Conservation (phyloP, 2,797 vertebrate genomes). For the Forpus xanthops region DNA sequence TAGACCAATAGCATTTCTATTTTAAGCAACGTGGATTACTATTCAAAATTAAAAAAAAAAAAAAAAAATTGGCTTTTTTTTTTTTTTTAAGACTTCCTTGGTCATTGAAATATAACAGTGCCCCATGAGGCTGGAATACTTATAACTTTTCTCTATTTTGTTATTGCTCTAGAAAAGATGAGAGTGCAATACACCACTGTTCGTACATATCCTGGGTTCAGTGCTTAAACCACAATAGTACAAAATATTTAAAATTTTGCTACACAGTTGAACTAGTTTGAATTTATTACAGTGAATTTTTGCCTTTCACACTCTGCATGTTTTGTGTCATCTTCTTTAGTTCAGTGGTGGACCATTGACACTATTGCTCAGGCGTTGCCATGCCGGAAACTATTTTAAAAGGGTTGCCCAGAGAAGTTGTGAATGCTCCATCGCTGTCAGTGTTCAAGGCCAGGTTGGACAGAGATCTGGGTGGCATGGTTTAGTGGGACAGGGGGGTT, state of each 20-base stretch:
- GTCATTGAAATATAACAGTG: not conserved
- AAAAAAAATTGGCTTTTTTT: too few relatives aligned
- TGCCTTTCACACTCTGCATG: not conserved
- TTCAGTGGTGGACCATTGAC: not conserved
- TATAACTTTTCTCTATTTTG: not conserved
- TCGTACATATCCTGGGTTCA: not conserved
- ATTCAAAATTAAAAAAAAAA: not conserved
- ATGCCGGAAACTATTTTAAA: not conserved
- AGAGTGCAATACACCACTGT: not conserved
- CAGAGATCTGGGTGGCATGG: too few relatives aligned
- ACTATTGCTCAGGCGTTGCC: not conserved
- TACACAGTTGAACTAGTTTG: not conserved
- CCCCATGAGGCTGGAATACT: not conserved
- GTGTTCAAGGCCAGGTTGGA: too few relatives aligned
- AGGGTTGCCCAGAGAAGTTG: too few relatives aligned
- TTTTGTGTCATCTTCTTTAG: not conserved
- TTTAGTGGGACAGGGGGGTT: too few relatives aligned
- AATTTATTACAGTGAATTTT: not conserved
- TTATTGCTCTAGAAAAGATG: not conserved
- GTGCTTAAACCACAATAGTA: not conserved
- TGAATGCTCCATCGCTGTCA: too few relatives aligned
- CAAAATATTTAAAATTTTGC: not conserved
- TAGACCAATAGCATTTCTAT: not conserved
- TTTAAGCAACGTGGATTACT: not conserved
- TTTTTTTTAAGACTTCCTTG: not conserved